Percentiles rank a stretch among this genome's conserved stretches.
These are phyloP conservation scores for Oscheius sp. DNA, from an alignment of 2,888 invertebrate genomes.

Conservation along the genomic window DNA sequence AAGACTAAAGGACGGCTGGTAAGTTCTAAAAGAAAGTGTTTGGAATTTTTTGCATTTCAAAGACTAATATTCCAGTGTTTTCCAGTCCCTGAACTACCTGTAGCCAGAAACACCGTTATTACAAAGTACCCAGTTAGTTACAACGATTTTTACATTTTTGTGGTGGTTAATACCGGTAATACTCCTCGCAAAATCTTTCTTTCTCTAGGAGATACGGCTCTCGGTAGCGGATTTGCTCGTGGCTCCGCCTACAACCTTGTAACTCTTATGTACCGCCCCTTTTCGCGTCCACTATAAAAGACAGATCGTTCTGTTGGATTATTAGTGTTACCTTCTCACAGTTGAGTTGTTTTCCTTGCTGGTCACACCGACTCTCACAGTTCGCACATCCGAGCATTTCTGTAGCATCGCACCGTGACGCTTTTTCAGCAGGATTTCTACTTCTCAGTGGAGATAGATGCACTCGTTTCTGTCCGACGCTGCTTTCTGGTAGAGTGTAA, in stretches of 20 bases:
- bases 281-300: conserved; percentile 2
- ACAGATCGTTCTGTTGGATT: neutral
- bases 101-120: too few species aligned
- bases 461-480: neutral
- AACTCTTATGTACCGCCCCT: conserved; percentile 31
- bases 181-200: neutral
- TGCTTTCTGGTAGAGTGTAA: conserved; percentile 14
- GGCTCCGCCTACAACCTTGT: conserved; percentile 19
- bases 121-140: too few species aligned
- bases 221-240: neutral
- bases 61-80: too few species aligned
- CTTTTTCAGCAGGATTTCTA: conserved; percentile 13
- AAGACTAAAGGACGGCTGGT: too few species aligned
- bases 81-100: too few species aligned
- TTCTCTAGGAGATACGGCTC: neutral
- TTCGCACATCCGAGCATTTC: conserved; percentile 25
- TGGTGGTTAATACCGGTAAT: too few species aligned
- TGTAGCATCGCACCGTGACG: conserved; percentile 10
- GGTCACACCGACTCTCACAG: conserved; percentile 23
- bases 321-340: conserved; percentile 28
- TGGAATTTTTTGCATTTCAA: too few species aligned
- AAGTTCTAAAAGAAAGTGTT: too few species aligned
- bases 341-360: neutral
- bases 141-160: too few species aligned
- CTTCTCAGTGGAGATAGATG: conserved; percentile 14